Percentiles rank a stretch among this genome's conserved stretches.
Evolutionary conservation across 1,140 invertebrate species (phyloP).

Genomic region (Potamilus streckersoni): DNA sequence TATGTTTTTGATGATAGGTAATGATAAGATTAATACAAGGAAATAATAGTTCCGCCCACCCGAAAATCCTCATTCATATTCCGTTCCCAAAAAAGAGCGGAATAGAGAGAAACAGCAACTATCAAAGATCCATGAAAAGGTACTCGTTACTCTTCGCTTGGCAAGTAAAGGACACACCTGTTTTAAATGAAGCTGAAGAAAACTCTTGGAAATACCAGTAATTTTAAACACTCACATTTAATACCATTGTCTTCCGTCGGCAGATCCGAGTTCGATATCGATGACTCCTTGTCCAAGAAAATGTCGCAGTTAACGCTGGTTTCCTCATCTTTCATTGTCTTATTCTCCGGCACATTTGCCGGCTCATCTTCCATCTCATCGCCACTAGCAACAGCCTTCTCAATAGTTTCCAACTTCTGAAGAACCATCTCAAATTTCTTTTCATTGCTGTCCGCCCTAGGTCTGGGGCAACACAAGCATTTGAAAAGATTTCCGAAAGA

Average conservation of each 20-base stretch:
- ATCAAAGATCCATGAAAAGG: no score
- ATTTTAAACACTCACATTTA: no score
- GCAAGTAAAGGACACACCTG: no score
- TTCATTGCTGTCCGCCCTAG: constrained; percentile 24
- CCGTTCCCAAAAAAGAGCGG: no score
- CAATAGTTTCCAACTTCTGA: constrained; percentile 46
- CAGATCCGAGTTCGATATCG: neutral
- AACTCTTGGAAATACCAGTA: no score
- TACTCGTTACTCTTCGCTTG: no score
- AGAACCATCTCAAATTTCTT: constrained; percentile 44
- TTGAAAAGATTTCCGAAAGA: constrained; percentile 58
- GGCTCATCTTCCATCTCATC: constrained; percentile 14
- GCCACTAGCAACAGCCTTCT: constrained; percentile 19
- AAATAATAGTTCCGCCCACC: no score
- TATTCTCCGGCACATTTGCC: constrained; percentile 13
- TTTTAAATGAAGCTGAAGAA: no score
- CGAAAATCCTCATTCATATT: no score
- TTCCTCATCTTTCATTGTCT: constrained; percentile 2
- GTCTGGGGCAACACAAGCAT: constrained; percentile 56
- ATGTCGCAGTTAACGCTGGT: neutral
- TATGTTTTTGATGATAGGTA: no score
- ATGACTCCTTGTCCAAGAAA: neutral
- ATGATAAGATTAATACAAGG: no score
- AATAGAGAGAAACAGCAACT: no score
- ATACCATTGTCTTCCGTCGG: neutral